These are phyloP conservation scores for Ectemnius lituratus DNA, from an alignment of 2,888 invertebrate species.

Conservation along the genomic window DNA sequence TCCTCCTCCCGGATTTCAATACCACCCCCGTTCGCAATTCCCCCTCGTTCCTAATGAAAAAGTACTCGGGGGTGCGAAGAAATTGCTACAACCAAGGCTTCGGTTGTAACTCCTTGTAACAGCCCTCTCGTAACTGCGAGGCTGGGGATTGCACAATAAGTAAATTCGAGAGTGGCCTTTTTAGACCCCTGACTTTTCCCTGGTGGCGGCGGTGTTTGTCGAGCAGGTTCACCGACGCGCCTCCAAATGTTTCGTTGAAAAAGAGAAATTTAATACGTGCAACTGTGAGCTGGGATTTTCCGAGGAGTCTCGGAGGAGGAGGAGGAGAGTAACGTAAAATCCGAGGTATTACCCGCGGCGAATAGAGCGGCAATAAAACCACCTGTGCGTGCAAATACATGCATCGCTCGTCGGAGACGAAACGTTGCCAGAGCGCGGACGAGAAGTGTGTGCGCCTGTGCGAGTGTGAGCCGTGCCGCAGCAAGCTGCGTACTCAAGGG, in stretches of 20 bases:
- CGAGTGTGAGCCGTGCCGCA: neutral
- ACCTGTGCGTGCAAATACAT: constrained; percentile 9
- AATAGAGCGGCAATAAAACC: constrained; percentile 21
- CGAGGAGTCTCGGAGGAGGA: constrained; percentile 2
- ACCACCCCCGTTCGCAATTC: constrained; percentile 18
- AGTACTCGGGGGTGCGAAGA: no score
- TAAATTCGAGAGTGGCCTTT: no score
- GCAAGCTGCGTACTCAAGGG: neutral
- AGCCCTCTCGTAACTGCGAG: no score
- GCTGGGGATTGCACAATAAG: no score
- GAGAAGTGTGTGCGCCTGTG: neutral
- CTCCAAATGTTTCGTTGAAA: no score
- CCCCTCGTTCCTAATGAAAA: constrained; percentile 3
- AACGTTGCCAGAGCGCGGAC: neutral
- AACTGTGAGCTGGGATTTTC: no score
- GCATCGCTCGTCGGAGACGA: constrained; percentile 8
- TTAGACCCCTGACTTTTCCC: no score
- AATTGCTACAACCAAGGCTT: no score
- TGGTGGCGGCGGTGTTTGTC: no score
- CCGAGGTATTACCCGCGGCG: neutral
- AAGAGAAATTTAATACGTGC: no score
- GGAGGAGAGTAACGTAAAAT: neutral
- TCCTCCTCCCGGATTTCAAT: constrained; percentile 8
- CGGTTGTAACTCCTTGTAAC: no score
- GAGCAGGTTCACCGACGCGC: no score